Base-by-base conservation (phyloP, 2,113 vertebrate species). In the Lophura nycthemera region DNA sequence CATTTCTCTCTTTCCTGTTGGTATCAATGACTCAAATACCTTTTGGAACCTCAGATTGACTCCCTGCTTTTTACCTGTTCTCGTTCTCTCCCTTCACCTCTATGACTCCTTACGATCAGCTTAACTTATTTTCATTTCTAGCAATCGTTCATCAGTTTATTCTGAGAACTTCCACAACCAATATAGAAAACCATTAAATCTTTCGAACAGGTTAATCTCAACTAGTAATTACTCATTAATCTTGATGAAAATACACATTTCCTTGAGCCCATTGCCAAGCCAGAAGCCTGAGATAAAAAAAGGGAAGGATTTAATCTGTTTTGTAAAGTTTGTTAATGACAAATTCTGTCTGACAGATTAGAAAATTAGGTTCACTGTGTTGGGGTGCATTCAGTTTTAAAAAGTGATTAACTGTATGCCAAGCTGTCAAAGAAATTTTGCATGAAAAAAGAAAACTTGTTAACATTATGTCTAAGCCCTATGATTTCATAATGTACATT, bases 391-490 rank as follows among this genome's bases (percentile, higher is more conserved):
- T 96, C 75, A 71, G 56, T 93, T 95, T 74, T 21, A 27, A 83
- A 70, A 83, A 70, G n/a, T 88, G 89, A 93, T 95, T 93, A 96
- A 87, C 78, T 91, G 5, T 77, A 60, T 80, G 57, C 88, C 82
- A 95, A 91, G 61, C 56, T 89, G 67, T 92, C 82, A 78, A 91
- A 95, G 57, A 89, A 86, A 88, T 95, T 91, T 93, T 96, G 50
- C 89, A 92, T 91, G 50, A 86, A 83, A 93, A 95, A 91, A 79
- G 89, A 89, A 18, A 47, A 80, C 69, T 88, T 93, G 52, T 89
- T 91, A 91, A 76, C 72, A 43, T 89, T 93, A 24, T 74, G 47
- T 63, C 64, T 83, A 32, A 92, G 56, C 47, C 38, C 47, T 88
- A 2, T 79, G 71, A 59, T 90, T 96, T 93, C 50, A 43, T 86